phyloP scores from a whole-genome alignment of 2,888 invertebrate species.

The Synanthedon formicaeformis region DNA sequence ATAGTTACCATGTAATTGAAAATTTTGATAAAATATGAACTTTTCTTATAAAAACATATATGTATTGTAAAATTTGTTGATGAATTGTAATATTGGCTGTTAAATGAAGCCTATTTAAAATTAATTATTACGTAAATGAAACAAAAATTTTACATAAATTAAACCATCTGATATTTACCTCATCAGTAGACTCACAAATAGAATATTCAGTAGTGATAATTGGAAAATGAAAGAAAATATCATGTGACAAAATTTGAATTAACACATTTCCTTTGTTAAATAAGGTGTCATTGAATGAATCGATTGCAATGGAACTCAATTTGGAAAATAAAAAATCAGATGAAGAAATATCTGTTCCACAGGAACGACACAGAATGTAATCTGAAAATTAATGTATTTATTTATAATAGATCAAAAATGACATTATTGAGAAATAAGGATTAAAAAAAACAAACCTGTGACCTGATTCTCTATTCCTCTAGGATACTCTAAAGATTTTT shows the following conservation, averaged over 20 bases:
- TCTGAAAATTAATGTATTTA: conserved; percentile 20
- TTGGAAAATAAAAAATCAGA: conserved; percentile 26
- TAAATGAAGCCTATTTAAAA: too few species aligned
- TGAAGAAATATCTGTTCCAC: conserved; percentile 30
- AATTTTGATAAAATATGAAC: background rate
- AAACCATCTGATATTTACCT: conserved; percentile 25
- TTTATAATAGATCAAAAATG: background rate
- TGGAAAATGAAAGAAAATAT: conserved; percentile 29
- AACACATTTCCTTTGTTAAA: conserved; percentile 29
- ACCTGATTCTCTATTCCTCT: background rate
- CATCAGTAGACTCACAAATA: conserved; percentile 28
- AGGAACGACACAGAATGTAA: conserved; percentile 36
- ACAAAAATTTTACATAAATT: too few species aligned
- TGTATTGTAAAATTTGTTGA: too few species aligned
- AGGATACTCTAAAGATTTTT: background rate
- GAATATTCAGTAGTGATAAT: conserved; percentile 30
- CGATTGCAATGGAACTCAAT: conserved; percentile 20
- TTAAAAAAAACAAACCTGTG: background rate
- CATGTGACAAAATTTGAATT: conserved; percentile 31
- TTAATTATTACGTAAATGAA: too few species aligned
- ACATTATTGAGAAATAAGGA: background rate
- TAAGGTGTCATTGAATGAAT: conserved; percentile 32
- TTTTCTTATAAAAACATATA: too few species aligned
- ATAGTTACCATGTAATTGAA: background rate
- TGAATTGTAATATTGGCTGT: too few species aligned